Evolutionary conservation across 64 coral and sea anemone genomes (phyloP).

Genomic region (Montipora foliosa): DNA sequence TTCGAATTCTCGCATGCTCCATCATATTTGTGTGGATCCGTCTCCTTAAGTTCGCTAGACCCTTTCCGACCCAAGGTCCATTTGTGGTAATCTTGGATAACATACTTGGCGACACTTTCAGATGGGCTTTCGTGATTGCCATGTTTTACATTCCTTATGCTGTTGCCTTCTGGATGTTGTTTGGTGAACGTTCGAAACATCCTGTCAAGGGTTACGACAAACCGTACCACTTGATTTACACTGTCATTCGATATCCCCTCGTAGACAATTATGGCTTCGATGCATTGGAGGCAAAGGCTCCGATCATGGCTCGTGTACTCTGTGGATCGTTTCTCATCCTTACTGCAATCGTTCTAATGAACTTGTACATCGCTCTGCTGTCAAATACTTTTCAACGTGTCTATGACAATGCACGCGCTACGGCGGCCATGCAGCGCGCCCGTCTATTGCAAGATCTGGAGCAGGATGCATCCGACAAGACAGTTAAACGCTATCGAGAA

Average conservation of each 20-base stretch:
- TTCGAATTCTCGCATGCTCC: slow-evolving; percentile 68
- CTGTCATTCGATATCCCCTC: slow-evolving; percentile 66
- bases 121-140: slow-evolving; percentile 83
- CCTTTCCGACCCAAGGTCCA: slow-evolving; percentile 77
- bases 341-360: slow-evolving; percentile 70
- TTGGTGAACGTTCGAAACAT: slow-evolving; percentile 30
- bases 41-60: slow-evolving; percentile 80
- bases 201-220: slow-evolving; percentile 75
- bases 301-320: slow-evolving; percentile 70
- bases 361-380: slow-evolving; percentile 85
- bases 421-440: slow-evolving; percentile 85
- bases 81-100: slow-evolving; percentile 86
- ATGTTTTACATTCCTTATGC: slow-evolving; percentile 94
- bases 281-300: slow-evolving; percentile 5
- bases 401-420: slow-evolving; percentile 85
- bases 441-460: slow-evolving; percentile 73
- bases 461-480: slow-evolving; percentile 53
- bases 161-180: slow-evolving; percentile 90
- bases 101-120: slow-evolving; percentile 68
- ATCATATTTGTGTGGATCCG: slow-evolving; percentile 87
- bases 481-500: slow-evolving; percentile 60
- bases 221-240: slow-evolving; percentile 44
- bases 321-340: slow-evolving; percentile 70
- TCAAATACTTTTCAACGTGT: slow-evolving; percentile 91
- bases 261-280: slow-evolving; percentile 69